These are phyloP conservation scores for Drosophila nasuta DNA, from an alignment of 1,140 invertebrate species.

Conservation along the genomic window DNA sequence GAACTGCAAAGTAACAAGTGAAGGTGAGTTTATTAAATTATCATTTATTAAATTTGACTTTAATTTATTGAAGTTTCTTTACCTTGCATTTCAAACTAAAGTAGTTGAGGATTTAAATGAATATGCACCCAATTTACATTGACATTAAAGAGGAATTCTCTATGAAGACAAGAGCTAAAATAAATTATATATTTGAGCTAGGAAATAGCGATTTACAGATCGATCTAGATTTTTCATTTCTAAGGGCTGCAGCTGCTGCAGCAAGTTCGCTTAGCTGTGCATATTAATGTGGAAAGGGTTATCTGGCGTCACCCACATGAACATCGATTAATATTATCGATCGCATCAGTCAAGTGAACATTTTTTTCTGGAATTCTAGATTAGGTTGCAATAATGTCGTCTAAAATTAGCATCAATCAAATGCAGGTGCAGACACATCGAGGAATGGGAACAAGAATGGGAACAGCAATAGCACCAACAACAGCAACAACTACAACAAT, in stretches of 20 bases:
- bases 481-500: slow-evolving; percentile 31
- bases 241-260: slow-evolving; percentile 47
- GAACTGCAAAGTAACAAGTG: no score
- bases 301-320: slow-evolving; percentile 60
- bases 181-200: slow-evolving; percentile 13
- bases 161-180: background rate
- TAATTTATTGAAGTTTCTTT: no score
- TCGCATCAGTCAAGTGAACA: slow-evolving; percentile 54
- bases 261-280: background rate
- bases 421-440: slow-evolving; percentile 67
- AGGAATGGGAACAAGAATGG: background rate
- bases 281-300: slow-evolving; percentile 20
- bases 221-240: background rate
- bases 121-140: no score
- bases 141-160: background rate
- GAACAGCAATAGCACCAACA: background rate
- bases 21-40: no score
- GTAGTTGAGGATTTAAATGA: no score
- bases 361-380: slow-evolving; percentile 35
- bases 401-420: slow-evolving; percentile 80
- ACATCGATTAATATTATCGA: slow-evolving; percentile 56
- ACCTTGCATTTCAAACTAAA: no score
- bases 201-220: slow-evolving; percentile 15
- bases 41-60: no score
- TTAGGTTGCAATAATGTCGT: slow-evolving; percentile 74